Conservation (phyloP, 1,140 invertebrate genomes). For the Chironomus striatipennis region DNA sequence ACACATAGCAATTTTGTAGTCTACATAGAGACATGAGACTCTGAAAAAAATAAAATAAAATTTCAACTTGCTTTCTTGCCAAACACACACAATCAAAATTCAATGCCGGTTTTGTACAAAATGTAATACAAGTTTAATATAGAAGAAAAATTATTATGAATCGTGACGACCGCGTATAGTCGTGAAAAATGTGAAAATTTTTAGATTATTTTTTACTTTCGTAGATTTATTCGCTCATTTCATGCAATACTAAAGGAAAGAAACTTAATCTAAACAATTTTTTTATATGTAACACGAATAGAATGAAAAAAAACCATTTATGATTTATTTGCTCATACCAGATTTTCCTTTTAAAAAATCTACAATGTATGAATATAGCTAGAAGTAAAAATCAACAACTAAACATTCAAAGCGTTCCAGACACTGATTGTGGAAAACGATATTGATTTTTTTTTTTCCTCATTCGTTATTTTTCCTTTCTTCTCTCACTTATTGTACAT, state of each 20-base stretch:
- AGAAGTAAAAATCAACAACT: no score
- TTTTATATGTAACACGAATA: neutral
- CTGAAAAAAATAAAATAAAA: neutral
- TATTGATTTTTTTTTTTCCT: constrained; percentile 7
- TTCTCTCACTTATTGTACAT: neutral
- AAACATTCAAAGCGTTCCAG: neutral
- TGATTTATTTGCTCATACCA: neutral
- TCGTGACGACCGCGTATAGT: neutral
- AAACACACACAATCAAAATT: neutral
- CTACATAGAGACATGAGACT: neutral
- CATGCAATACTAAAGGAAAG: neutral
- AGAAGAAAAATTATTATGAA: neutral
- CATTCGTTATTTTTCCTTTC: neutral
- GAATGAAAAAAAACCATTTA: constrained; percentile 7
- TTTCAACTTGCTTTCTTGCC: constrained; percentile 13
- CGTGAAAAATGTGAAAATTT: constrained; percentile 3
- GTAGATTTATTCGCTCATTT: constrained; percentile 3
- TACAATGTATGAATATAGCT: no score
- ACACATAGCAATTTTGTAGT: neutral
- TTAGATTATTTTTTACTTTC: neutral
- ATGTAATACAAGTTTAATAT: neutral
- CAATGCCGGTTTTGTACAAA: neutral
- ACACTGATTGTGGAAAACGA: neutral
- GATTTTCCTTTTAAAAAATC: neutral
- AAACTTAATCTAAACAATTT: neutral